Evolutionary conservation across 1,140 invertebrate genomes (phyloP).

Genomic region (Danaus melanippus): DNA sequence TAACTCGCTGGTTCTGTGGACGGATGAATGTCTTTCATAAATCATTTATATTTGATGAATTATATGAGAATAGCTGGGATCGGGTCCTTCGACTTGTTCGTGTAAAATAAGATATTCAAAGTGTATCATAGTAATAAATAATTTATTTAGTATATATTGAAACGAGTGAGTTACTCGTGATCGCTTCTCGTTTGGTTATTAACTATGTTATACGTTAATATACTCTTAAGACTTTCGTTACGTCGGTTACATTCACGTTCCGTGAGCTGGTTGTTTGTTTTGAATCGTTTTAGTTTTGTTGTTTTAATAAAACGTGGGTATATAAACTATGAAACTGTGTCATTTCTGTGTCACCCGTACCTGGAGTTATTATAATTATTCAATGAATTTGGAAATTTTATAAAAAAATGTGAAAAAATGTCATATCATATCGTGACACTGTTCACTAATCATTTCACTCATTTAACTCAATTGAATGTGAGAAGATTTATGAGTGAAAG

Average conservation of each 20-base stretch:
- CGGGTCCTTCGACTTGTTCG: conserved; percentile 32
- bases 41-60: conserved; percentile 41
- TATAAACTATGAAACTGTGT: conserved; percentile 48
- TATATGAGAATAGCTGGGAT: conserved; percentile 38
- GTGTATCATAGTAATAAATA: conserved; percentile 55
- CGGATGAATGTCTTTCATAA: conserved; percentile 5
- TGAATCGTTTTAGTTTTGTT: conserved; percentile 21
- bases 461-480: too few relatives aligned
- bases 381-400: too few relatives aligned
- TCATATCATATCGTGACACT: too few relatives aligned
- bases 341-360: conserved; percentile 4
- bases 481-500: too few relatives aligned
- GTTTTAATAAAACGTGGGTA: conserved; percentile 58
- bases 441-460: too few relatives aligned
- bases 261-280: conserved; percentile 2
- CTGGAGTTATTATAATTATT: neutral
- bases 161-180: too few relatives aligned
- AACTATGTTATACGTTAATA: too few relatives aligned
- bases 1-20: neutral
- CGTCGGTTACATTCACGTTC: too few relatives aligned
- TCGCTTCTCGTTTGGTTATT: too few relatives aligned
- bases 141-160: too few relatives aligned
- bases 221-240: too few relatives aligned
- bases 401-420: too few relatives aligned
- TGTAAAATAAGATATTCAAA: conserved; percentile 13